These are phyloP conservation scores for Perognathus longimembris DNA, from an alignment of 2,113 vertebrate genomes.

Conservation along the genomic window DNA sequence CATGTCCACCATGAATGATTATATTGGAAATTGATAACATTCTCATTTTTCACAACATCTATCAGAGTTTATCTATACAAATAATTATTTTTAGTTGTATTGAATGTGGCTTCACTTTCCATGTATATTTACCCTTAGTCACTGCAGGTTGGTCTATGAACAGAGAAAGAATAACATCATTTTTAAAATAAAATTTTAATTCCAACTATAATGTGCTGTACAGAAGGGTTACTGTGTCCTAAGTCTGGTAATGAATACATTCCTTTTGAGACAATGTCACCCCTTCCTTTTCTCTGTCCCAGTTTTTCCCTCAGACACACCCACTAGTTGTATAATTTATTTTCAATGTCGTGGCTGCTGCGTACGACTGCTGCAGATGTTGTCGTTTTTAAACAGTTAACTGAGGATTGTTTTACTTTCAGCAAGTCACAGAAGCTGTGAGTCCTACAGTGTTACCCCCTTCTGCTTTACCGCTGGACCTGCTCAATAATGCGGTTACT, in stretches of 20 bases:
- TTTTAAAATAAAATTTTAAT: too few species aligned
- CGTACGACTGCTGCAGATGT: too few species aligned
- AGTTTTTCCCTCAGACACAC: too few species aligned
- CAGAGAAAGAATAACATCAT: not conserved
- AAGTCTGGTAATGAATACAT: too few species aligned
- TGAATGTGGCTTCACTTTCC: not conserved
- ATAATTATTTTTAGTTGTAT: not conserved
- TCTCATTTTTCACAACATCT: not conserved
- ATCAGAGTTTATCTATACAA: not conserved
- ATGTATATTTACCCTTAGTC: not conserved
- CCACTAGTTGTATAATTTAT: too few species aligned
- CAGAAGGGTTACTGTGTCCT: too few species aligned
- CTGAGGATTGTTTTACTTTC: conserved; percentile 79
- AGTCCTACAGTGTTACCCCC: conserved; percentile 86
- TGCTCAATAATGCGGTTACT: conserved; percentile 91
- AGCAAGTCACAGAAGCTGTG: conserved; percentile 89
- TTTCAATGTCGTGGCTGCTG: too few species aligned
- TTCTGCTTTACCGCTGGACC: conserved; percentile 90
- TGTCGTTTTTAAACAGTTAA: not conserved
- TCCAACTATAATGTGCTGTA: too few species aligned
- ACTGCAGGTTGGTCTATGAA: accelerated
- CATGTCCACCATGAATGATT: not conserved
- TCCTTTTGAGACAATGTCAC: too few species aligned
- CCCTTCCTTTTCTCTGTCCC: too few species aligned
- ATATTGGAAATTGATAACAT: not conserved